Conservation (phyloP, 2,113 vertebrate genomes). For the Catagonus wagneri region DNA sequence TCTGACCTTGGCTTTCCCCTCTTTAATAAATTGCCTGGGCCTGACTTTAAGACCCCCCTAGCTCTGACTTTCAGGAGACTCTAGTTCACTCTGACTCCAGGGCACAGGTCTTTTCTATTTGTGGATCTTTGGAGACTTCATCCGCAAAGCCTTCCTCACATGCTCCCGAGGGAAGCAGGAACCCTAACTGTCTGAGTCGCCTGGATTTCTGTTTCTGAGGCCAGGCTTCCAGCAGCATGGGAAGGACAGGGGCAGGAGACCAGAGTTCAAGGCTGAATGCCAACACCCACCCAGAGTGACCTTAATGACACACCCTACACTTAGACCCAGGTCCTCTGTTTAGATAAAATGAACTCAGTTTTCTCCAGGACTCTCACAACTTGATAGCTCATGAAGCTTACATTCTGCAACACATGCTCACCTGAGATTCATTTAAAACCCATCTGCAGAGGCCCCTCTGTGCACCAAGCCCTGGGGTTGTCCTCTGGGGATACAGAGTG, state of each 20-base stretch:
- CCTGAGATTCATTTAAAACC: background rate
- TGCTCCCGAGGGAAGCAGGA: background rate
- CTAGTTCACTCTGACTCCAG: background rate
- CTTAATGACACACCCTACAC: background rate
- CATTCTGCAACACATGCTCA: background rate
- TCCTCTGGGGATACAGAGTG: background rate
- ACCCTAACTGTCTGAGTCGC: background rate
- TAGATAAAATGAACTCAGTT: background rate
- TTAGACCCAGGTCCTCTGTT: background rate
- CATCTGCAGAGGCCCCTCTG: background rate
- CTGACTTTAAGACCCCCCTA: background rate
- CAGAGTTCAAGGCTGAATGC: background rate
- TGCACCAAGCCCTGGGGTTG: background rate
- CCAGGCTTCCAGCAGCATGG: too few relatives aligned
- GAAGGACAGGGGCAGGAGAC: background rate
- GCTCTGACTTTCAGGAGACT: background rate
- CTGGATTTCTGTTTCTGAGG: background rate
- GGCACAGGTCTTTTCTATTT: background rate
- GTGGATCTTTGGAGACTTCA: background rate
- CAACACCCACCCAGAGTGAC: background rate
- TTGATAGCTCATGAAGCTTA: background rate
- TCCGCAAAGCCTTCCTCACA: background rate
- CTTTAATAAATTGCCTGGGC: background rate
- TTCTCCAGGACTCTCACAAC: background rate
- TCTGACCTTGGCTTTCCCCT: background rate